These are phyloP conservation scores for Sylvilagus bachmani DNA, from an alignment of 2,113 vertebrate genomes.

Conservation along the genomic window DNA sequence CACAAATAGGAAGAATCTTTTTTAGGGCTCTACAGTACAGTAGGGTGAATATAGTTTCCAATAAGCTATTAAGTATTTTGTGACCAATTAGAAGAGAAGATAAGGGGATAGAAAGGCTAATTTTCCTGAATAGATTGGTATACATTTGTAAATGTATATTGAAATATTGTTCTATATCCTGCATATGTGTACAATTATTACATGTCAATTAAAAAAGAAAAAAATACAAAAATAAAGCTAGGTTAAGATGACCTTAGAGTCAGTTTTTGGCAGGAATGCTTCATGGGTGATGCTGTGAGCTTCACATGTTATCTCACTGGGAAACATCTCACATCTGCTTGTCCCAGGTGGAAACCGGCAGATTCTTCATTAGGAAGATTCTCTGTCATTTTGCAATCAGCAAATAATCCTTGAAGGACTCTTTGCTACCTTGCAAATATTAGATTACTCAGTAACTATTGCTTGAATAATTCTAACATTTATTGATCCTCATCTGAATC, in stretches of 20 bases:
- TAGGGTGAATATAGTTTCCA: no score
- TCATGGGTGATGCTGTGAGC: background rate
- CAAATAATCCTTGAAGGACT: background rate
- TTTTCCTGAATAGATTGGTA: no score
- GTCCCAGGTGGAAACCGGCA: background rate
- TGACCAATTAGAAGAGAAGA: no score
- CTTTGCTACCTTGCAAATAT: background rate
- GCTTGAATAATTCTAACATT: background rate
- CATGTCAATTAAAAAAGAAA: background rate
- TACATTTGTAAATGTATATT: background rate
- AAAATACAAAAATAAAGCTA: background rate
- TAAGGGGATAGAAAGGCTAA: no score
- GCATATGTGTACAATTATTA: background rate
- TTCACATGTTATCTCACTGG: background rate
- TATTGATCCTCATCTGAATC: background rate
- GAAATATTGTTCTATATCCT: background rate
- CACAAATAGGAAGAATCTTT: no score
- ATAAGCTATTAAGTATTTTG: no score
- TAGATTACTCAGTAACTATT: background rate
- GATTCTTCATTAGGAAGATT: background rate
- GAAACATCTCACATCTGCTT: background rate
- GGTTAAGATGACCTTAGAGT: background rate
- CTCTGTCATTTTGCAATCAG: background rate
- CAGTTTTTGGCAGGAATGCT: background rate
- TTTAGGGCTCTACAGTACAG: no score